phyloP scores from a whole-genome alignment of 2,888 invertebrate species.

The Eucera pruinosa region DNA sequence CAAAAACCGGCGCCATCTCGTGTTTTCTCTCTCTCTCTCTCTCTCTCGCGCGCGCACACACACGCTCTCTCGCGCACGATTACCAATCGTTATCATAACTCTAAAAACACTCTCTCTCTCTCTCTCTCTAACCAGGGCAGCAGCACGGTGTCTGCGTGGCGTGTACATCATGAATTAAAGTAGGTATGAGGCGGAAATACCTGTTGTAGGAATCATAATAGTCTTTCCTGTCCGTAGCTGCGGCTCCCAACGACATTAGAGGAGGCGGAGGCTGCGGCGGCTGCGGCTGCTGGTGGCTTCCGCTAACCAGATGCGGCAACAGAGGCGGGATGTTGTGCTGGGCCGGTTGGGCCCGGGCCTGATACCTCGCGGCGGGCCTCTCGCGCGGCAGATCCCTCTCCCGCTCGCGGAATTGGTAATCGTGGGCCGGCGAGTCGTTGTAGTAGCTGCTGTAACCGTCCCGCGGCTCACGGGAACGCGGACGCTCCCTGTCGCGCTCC shows the following conservation, averaged over 20 bases:
- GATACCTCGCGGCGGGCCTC: conserved; percentile 77
- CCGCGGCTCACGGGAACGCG: conserved; percentile 79
- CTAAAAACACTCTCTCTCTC: too few species aligned
- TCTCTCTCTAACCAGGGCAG: conserved; percentile 66
- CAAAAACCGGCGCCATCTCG: too few species aligned
- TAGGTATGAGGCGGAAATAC: conserved; percentile 84
- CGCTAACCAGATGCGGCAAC: conserved; percentile 76
- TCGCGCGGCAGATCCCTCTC: conserved; percentile 79
- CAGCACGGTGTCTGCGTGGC: conserved; percentile 73
- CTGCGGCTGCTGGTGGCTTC: too few species aligned
- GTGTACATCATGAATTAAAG: conserved; percentile 82
- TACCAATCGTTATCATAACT: too few species aligned
- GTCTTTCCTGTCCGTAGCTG: conserved; percentile 84
- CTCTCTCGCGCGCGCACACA: too few species aligned
- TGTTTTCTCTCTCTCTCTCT: too few species aligned
- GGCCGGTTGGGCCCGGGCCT: conserved; percentile 76
- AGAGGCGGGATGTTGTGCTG: conserved; percentile 79
- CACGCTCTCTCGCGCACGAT: too few species aligned
- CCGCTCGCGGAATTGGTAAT: conserved; percentile 80
- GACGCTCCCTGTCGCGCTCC: conserved; percentile 80
- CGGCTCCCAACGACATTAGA: conserved; percentile 81
- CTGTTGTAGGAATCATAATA: conserved; percentile 85
- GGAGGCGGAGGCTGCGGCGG: too few species aligned
- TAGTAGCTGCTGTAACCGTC: conserved; percentile 81
- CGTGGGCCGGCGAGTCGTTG: conserved; percentile 80